Conservation (phyloP, 1,140 invertebrate species). For the Caenorhabditis latens region DNA sequence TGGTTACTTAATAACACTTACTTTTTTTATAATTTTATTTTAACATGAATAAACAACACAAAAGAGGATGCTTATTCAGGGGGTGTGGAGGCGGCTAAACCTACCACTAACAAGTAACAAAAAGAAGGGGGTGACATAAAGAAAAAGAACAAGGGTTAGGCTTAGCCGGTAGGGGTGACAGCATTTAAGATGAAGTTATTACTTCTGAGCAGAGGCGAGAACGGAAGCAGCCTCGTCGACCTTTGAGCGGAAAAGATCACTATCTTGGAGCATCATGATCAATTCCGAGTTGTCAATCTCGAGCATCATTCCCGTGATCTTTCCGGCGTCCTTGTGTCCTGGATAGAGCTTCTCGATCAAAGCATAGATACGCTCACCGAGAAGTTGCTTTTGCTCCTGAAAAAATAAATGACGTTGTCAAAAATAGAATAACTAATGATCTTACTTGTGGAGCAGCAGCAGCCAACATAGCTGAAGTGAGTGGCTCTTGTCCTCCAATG, state of each 20-base stretch:
- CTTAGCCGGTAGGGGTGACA: background rate
- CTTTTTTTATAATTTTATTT: conserved; percentile 38
- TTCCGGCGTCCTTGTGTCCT: conserved; percentile 83
- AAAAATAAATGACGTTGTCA: background rate
- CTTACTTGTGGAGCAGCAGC: conserved; percentile 86
- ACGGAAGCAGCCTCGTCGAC: conserved; percentile 71
- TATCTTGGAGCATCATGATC: conserved; percentile 97
- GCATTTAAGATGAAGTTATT: background rate
- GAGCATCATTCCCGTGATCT: conserved; percentile 99
- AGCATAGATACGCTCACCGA: conserved; percentile 96
- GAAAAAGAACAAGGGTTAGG: background rate
- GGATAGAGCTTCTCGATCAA: conserved; percentile 91
- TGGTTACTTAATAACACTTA: background rate
- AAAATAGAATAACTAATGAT: background rate
- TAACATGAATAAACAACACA: conserved; percentile 35
- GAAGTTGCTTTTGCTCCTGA: conserved; percentile 95
- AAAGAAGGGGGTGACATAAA: background rate
- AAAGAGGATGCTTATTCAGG: conserved; percentile 10
- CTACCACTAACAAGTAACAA: conserved; percentile 54
- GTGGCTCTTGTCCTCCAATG: conserved; percentile 89
- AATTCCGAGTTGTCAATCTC: conserved; percentile 99
- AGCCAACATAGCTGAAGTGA: conserved; percentile 95
- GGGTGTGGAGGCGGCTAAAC: conserved; percentile 9
- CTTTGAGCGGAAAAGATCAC: conserved; percentile 93
- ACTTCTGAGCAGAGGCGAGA: conserved; percentile 34